Percentiles rank a stretch among this genome's conserved stretches.
Conservation (phyloP, 2,888 invertebrate species). For the Drosophila paracracens region DNA sequence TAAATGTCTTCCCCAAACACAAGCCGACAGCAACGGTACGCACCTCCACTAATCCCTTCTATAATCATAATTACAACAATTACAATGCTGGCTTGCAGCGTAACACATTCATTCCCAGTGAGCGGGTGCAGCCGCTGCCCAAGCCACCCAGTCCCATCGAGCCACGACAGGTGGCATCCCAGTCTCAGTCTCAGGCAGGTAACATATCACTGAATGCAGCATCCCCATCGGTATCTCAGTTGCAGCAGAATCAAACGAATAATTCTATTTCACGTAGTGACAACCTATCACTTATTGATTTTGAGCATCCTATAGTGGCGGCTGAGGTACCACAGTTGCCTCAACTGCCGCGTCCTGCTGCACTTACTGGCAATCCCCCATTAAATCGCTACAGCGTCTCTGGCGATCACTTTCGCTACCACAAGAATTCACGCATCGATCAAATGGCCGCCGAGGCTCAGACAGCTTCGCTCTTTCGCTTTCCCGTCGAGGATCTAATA, state of each 20-base stretch:
- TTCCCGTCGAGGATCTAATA: conserved; percentile 83
- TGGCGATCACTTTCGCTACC: conserved; percentile 61
- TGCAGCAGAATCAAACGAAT: conserved; percentile 47
- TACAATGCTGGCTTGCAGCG: conserved; percentile 61
- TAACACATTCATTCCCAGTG: conserved; percentile 54
- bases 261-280: conserved; percentile 77
- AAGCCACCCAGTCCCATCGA: conserved; percentile 71
- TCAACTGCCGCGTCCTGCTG: conserved; percentile 62
- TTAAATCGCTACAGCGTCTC: conserved; percentile 38
- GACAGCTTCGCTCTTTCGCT: conserved; percentile 82
- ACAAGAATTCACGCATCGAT: conserved; percentile 69
- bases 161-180: conserved; percentile 55
- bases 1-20: conserved; percentile 88
- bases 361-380: conserved; percentile 57
- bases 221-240: conserved; percentile 16
- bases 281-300: conserved; percentile 74
- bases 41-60: conserved; percentile 81
- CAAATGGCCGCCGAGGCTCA: conserved; percentile 82
- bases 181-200: conserved; percentile 14
- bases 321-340: conserved; percentile 70
- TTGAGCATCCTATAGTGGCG: conserved; percentile 82
- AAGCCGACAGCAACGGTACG: conserved; percentile 73
- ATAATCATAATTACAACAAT: conserved; percentile 57
- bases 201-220: conserved; percentile 17
- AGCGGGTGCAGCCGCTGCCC: conserved; percentile 65